phyloP scores from a whole-genome alignment of 2,797 vertebrate genomes.

The Sebastes itinus region DNA sequence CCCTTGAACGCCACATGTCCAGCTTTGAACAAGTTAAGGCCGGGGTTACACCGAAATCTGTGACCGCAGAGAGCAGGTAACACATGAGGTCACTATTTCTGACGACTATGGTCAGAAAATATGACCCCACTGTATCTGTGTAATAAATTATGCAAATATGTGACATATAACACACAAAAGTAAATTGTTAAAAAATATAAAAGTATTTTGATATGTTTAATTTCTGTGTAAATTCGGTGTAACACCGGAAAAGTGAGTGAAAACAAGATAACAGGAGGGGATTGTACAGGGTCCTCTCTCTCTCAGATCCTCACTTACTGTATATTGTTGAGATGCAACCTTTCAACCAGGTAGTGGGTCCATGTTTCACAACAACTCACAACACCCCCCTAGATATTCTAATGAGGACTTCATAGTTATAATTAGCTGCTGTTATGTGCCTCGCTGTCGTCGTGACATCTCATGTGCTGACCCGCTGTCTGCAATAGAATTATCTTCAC shows the following conservation, averaged over 20 bases:
- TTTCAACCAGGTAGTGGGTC: conserved; percentile 30
- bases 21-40: not conserved
- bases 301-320: conserved; percentile 21
- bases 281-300: not conserved
- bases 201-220: no score
- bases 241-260: not conserved
- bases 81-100: no score
- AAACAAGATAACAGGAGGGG: not conserved
- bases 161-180: no score
- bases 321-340: conserved; percentile 20
- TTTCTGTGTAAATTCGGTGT: no score
- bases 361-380: conserved; percentile 37
- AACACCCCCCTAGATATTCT: conserved; percentile 38
- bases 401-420: conserved; percentile 61
- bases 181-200: no score
- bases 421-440: conserved; percentile 66
- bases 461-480: conserved; percentile 64
- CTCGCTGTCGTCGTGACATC: conserved; percentile 50
- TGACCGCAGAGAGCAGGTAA: rapidly evolving
- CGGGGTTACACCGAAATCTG: rapidly evolving
- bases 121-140: no score
- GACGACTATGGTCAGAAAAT: no score
- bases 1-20: not conserved
- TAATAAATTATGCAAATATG: rapidly evolving
- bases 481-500: conserved; percentile 69